Evolutionary conservation across 2,888 invertebrate species (phyloP).

Genomic region (Eumerus sabulonum): DNA sequence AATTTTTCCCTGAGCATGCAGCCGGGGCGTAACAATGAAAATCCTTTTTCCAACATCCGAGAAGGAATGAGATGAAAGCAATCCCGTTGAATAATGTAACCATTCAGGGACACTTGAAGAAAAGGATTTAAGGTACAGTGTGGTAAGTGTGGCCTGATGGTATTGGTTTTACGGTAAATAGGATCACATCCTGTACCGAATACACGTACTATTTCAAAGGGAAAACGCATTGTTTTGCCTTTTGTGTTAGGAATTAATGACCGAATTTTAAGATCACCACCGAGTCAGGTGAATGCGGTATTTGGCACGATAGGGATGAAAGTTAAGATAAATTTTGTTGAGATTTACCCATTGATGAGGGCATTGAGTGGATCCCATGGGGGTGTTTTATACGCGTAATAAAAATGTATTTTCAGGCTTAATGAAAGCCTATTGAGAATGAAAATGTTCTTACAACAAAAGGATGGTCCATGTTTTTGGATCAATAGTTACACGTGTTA

Average conservation of each 20-base stretch:
- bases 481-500: constrained; percentile 30
- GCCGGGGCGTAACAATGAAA: no score
- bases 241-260: constrained; percentile 64
- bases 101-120: constrained; percentile 42
- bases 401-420: constrained; percentile 54
- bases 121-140: constrained; percentile 31
- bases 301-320: constrained; percentile 5
- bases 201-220: constrained; percentile 43
- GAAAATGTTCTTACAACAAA: constrained; percentile 34
- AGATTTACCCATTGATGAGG: constrained; percentile 23
- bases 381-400: constrained; percentile 44
- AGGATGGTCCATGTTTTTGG: constrained; percentile 15
- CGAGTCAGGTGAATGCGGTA: constrained; percentile 11
- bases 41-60: no score
- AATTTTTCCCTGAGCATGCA: constrained; percentile 30
- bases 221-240: constrained; percentile 50
- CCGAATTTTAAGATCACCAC: constrained; percentile 65
- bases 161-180: constrained; percentile 65
- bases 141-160: constrained; percentile 49
- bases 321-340: constrained; percentile 53
- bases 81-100: constrained; percentile 22
- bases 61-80: background rate
- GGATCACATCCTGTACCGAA: constrained; percentile 50
- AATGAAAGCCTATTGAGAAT: constrained; percentile 52
- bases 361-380: constrained; percentile 33